These are phyloP conservation scores for Girardinus metallicus DNA, from an alignment of 2,797 vertebrate genomes.

Conservation along the genomic window DNA sequence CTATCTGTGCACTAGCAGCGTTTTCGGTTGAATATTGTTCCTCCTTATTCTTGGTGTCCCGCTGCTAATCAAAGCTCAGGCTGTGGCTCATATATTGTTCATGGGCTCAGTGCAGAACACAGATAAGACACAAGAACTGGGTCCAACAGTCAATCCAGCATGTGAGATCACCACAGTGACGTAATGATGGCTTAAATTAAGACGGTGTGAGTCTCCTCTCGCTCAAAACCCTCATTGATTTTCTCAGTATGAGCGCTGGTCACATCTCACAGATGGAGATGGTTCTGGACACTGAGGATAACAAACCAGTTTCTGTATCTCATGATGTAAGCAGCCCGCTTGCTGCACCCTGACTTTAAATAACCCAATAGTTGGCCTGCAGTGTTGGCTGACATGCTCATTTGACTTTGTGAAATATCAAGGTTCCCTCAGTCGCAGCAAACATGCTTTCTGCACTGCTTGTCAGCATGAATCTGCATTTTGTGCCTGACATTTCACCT, in stretches of 20 bases:
- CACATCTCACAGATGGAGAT: constrained; percentile 40
- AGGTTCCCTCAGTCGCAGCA: constrained; percentile 77
- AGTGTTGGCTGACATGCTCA: constrained; percentile 72
- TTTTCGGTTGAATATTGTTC: constrained; percentile 14
- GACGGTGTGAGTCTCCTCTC: constrained; percentile 36
- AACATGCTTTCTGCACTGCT: constrained; percentile 79
- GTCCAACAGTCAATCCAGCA: constrained; percentile 3
- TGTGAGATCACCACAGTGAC: constrained; percentile 25
- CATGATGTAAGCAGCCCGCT: constrained; percentile 63
- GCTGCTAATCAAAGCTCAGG: constrained; percentile 29
- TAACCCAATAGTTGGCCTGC: constrained; percentile 70
- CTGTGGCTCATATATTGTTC: constrained; percentile 11
- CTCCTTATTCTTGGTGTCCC: constrained; percentile 14
- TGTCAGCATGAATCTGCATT: constrained; percentile 81
- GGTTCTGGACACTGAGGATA: constrained; percentile 48
- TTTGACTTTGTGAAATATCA: constrained; percentile 86
- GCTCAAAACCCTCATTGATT: constrained; percentile 25
- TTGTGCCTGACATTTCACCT: constrained; percentile 75
- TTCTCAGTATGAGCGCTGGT: constrained; percentile 20
- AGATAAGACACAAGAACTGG: constrained; percentile 9
- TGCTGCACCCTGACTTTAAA: constrained; percentile 73
- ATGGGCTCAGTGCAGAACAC: constrained; percentile 19
- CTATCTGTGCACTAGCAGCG: constrained; percentile 6
- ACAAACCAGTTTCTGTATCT: constrained; percentile 40
- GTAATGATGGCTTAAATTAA: constrained; percentile 34